Evolutionary conservation across 2,113 vertebrate genomes (phyloP), one percentile per base, ranked within the genome.

Genomic region (Nipponia nippon): DNA sequence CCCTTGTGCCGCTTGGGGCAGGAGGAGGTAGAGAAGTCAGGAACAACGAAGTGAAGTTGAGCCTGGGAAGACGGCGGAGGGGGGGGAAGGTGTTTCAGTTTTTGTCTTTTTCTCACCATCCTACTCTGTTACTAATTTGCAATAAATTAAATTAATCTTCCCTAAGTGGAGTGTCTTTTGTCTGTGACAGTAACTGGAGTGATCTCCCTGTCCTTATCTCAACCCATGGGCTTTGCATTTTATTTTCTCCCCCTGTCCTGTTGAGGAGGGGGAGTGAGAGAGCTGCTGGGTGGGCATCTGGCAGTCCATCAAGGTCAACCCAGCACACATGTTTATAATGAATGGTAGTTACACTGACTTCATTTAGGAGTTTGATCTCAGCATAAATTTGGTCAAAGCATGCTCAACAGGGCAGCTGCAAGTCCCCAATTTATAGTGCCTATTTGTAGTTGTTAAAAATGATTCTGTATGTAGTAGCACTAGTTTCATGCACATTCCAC

Each of bases 1-100:
- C 6, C 6, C 2, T 30, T 42, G 30, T 2, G 2, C n/a, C 1
- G 1, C 30, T 32, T 6, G 0, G 23, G 21, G 8, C 3, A 8
- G 53, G 10, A 67, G 61, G 16, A 75, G 5, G 23, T 34, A 32
- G 38, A 61, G 30, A 20, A 75, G 20, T 47, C 1, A 0, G 49
- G 42, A 71, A 42, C 0, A 2, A 49, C 55, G 34, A 22, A 56
- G 15, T 18, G 22, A 77, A 63, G 32, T 23, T 63, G 49, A 70
- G 50, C 23, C 7, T 40, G 13, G 36, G 56, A 36, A 58, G 34
- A 55, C 50, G 9, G 0, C 5, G 5, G 6, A 10, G 25, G 30
- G 4, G 16, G 32, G 34, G 44, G 12, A 58, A 53, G 7, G 20
- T 53, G 14, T 8, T 67, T 40, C 13, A 34, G 19, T 11, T 38